Evolutionary conservation across 2,888 invertebrate genomes (phyloP).

Genomic region (Melieria crassipennis): DNA sequence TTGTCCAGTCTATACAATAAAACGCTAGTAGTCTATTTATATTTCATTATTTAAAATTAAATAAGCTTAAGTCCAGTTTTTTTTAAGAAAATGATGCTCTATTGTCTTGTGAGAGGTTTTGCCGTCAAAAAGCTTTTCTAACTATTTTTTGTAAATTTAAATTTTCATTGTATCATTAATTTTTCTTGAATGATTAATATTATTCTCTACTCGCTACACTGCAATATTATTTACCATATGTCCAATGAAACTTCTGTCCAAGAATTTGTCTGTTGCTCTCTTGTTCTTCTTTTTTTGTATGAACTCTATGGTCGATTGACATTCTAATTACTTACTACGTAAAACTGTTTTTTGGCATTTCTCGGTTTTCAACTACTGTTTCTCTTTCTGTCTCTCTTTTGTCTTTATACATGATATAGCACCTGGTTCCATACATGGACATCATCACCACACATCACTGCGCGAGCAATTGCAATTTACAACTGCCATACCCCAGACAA

Average conservation of each 20-base stretch:
- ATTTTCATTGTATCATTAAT: no score
- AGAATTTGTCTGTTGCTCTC: constrained; percentile 30
- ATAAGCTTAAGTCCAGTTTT: no score
- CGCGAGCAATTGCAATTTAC: constrained; percentile 70
- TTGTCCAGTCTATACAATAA: no score
- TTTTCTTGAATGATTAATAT: no score
- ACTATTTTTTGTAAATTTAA: no score
- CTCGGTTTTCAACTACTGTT: constrained; percentile 26
- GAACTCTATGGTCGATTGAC: neutral
- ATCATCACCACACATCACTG: constrained; percentile 70
- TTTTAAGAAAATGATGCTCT: no score
- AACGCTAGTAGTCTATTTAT: no score
- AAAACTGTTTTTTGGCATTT: constrained; percentile 21
- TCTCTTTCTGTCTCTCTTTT: constrained; percentile 24
- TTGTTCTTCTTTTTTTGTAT: constrained; percentile 30
- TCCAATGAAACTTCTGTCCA: neutral
- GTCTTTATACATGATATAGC: constrained; percentile 44
- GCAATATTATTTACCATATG: constrained; percentile 1
- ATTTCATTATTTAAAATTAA: no score
- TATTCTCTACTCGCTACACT: neutral
- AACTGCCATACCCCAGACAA: constrained; percentile 66
- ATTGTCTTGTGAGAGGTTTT: no score
- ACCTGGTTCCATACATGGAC: constrained; percentile 57
- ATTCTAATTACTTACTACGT: no score
- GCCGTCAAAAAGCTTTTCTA: no score